Base-by-base conservation (phyloP, 1,140 invertebrate genomes). In the Gryllus bimaculatus region DNA sequence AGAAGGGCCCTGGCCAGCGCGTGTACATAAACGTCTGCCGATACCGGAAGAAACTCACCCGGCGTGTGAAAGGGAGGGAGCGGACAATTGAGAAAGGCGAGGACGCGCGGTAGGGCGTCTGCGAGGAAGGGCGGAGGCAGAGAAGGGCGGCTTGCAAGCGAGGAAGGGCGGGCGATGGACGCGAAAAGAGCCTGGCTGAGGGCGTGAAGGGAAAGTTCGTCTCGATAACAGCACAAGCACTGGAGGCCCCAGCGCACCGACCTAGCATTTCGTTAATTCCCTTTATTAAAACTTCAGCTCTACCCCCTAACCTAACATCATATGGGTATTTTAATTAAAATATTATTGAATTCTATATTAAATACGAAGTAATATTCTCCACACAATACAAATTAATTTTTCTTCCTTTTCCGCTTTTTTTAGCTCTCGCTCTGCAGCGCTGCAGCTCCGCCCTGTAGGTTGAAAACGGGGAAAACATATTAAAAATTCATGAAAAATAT, bases 311-410 rank as follows among this genome's bases (percentile, higher is more conserved):
- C 54, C 54, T 66, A 66, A 66, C 18, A 66, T 18, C 18, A 66
- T 66, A 66, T 66, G 54, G 54, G 54, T 13, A 10, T 66, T 66
- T 66, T 66, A 66, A 66, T 66, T 66, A 66, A 66, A 66, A 66
- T 66, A 18, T 66, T 66, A 66, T 66, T 66, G 54, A 66, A 66
- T 66, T 66, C 54, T 10, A 66, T 66, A 66, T 66, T 66, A 13
- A 18, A 66, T 66, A 66, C 54, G 18, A 66, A 66, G 18, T 66
- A 66, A 66, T 66, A 66, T 66, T 66, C 54, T 18, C 54, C 18
- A 13, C 54, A 66, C 54, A 66, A 66, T 66, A 66, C 54, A 66
- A 66, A 66, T 66, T 66, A 66, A 66, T 66, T 66, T 66, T 66
- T 66, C 54, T 66, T 66, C 18, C 54, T 66, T 10, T 66, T 10